These are phyloP conservation scores for Lasiommata megera DNA, from an alignment of 2,888 invertebrate genomes.

Conservation along the genomic window DNA sequence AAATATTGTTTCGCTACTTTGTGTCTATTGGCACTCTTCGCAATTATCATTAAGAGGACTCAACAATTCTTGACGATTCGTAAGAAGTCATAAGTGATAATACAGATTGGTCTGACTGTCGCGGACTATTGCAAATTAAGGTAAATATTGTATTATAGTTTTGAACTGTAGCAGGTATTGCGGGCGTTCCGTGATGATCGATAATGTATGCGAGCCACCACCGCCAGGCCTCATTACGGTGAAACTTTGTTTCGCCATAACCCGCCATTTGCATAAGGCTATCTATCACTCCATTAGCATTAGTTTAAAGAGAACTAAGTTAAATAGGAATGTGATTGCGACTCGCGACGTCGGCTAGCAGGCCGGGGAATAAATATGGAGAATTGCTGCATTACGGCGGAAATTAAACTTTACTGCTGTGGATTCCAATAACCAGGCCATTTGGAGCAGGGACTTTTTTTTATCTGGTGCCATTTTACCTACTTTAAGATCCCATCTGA, in stretches of 20 bases:
- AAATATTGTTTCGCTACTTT: too few species aligned
- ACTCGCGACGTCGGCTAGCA: constrained; percentile 37
- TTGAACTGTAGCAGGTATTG: constrained; percentile 36
- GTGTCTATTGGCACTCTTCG: too few species aligned
- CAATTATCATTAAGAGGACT: too few species aligned
- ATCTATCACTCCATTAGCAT: constrained; percentile 51
- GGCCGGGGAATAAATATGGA: constrained; percentile 34
- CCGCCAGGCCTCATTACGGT: constrained; percentile 45
- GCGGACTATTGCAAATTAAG: too few species aligned
- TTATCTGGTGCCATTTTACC: too few species aligned
- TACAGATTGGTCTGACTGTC: too few species aligned
- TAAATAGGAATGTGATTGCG: constrained; percentile 55
- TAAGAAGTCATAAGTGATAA: too few species aligned
- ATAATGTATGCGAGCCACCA: constrained; percentile 53
- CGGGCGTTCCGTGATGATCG: constrained; percentile 54
- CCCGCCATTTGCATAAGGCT: constrained; percentile 53
- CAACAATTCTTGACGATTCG: too few species aligned
- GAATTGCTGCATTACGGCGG: constrained; percentile 37
- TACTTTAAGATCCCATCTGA: too few species aligned
- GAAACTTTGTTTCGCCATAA: constrained; percentile 47
- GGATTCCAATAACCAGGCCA: background rate
- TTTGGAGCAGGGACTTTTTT: too few species aligned
- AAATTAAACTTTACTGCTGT: constrained; percentile 26
- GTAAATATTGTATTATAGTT: too few species aligned
- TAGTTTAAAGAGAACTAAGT: constrained; percentile 41